A percentile compares a stretch with the other conserved stretches of the same genome.
phyloP scores from a whole-genome alignment of 2,797 vertebrate species.

The Anolis apletophallus region DNA sequence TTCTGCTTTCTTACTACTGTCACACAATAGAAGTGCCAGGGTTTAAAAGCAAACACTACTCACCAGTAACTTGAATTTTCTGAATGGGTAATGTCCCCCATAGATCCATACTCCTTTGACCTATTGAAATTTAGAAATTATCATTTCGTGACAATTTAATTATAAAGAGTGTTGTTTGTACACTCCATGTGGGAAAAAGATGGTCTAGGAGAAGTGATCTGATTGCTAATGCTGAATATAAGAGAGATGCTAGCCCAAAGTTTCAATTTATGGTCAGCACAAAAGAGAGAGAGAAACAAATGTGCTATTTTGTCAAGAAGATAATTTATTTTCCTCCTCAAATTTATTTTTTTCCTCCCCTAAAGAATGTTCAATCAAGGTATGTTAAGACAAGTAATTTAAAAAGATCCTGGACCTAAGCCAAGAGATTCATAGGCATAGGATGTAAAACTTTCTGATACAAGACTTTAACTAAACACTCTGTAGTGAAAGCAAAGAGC shows the following conservation, averaged over 20 bases:
- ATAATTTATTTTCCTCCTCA: conserved; percentile 7
- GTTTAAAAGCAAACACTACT: conserved; percentile 42
- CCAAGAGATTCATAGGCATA: not conserved
- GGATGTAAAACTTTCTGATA: not conserved
- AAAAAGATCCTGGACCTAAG: conserved; percentile 1
- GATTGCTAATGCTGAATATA: conserved; percentile 16
- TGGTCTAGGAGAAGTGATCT: conserved; percentile 7
- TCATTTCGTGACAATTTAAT: conserved; percentile 33
- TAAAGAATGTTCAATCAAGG: not conserved
- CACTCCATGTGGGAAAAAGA: not conserved
- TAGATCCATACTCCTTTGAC: conserved; percentile 44
- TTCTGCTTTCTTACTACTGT: conserved; percentile 26
- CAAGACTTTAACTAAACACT: not conserved
- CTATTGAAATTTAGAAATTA: conserved; percentile 49
- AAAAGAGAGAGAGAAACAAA: conserved; percentile 29
- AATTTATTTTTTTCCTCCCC: conserved; percentile 1
- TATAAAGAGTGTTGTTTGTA: not conserved
- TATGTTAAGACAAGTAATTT: not conserved
- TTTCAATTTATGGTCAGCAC: not conserved
- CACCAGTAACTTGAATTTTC: conserved; percentile 41
- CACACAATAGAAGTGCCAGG: not conserved
- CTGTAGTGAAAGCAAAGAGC: not conserved
- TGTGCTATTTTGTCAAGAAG: conserved; percentile 3
- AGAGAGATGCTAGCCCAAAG: conserved; percentile 13
- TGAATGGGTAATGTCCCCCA: conserved; percentile 38